Percentiles rank a stretch among this genome's conserved stretches.
phyloP scores from a whole-genome alignment of 2,113 vertebrate genomes.

The Meriones unguiculatus region DNA sequence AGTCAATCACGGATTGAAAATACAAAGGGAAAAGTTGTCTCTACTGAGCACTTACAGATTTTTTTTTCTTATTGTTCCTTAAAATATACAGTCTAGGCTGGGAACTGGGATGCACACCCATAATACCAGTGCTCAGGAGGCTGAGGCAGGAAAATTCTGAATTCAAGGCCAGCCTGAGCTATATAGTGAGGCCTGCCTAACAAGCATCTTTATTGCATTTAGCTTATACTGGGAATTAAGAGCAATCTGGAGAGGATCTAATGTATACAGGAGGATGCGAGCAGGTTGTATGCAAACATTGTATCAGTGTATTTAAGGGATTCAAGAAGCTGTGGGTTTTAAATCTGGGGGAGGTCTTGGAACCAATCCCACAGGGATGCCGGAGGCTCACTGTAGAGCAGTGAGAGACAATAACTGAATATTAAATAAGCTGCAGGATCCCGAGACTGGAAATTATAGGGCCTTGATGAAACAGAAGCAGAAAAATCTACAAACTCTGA shows the following conservation, averaged over 20 bases:
- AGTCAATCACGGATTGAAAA: background rate
- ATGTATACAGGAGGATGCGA: background rate
- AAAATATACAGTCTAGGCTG: background rate
- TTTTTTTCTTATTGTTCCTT: background rate
- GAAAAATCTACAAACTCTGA: background rate
- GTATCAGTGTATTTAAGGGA: background rate
- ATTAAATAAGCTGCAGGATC: background rate
- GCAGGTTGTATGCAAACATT: background rate
- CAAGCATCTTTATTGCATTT: background rate
- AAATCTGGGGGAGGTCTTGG: background rate
- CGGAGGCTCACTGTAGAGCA: background rate
- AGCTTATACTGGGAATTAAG: background rate
- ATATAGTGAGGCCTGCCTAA: background rate
- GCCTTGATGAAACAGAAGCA: background rate
- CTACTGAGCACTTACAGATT: background rate
- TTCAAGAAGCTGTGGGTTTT: background rate
- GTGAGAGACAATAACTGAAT: background rate
- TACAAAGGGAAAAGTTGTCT: background rate
- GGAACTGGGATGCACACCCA: background rate
- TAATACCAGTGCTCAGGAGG: background rate
- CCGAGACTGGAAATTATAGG: background rate
- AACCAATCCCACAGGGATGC: background rate
- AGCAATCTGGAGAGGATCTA: background rate
- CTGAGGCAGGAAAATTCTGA: background rate
- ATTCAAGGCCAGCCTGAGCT: background rate